phyloP scores from a whole-genome alignment of 2,888 invertebrate species.

The Xylophagus ater region DNA sequence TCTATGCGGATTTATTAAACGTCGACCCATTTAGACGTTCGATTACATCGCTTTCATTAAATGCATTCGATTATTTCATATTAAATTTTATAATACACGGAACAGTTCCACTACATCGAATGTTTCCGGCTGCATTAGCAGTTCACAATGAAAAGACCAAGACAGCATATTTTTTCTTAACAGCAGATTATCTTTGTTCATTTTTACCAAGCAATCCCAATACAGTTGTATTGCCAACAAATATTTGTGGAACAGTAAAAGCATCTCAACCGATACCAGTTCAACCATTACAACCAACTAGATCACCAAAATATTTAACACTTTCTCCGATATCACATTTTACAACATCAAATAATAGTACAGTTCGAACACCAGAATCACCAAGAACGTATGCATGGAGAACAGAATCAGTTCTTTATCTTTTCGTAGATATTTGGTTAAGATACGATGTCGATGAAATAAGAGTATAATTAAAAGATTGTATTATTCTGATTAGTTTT shows the following conservation, averaged over 20 bases:
- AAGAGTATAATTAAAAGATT: constrained; percentile 17
- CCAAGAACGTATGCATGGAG: constrained; percentile 69
- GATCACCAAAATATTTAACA: constrained; percentile 42
- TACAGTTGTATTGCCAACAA: constrained; percentile 55
- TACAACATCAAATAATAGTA: constrained; percentile 14
- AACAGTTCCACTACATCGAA: constrained; percentile 40
- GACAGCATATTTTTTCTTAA: constrained; percentile 57
- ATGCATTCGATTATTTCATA: constrained; percentile 88
- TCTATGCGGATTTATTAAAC: constrained; percentile 73
- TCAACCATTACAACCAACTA: constrained; percentile 37
- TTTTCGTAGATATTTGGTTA: constrained; percentile 77
- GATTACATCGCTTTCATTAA: constrained; percentile 58
- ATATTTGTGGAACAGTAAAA: constrained; percentile 53
- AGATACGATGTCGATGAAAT: constrained; percentile 39
- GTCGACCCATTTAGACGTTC: constrained; percentile 56
- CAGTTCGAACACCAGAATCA: constrained; percentile 42
- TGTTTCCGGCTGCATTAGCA: constrained; percentile 34
- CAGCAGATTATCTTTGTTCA: constrained; percentile 64
- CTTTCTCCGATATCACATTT: constrained; percentile 37
- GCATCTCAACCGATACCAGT: constrained; percentile 38
- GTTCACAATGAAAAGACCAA: constrained; percentile 36
- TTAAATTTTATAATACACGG: constrained; percentile 74
- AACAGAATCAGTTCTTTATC: constrained; percentile 70
- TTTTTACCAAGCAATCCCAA: constrained; percentile 72
- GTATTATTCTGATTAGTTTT: constrained; percentile 22